Evolutionary conservation across 2,888 invertebrate genomes (phyloP).

Genomic region (Chrysomela aeneicollis): DNA sequence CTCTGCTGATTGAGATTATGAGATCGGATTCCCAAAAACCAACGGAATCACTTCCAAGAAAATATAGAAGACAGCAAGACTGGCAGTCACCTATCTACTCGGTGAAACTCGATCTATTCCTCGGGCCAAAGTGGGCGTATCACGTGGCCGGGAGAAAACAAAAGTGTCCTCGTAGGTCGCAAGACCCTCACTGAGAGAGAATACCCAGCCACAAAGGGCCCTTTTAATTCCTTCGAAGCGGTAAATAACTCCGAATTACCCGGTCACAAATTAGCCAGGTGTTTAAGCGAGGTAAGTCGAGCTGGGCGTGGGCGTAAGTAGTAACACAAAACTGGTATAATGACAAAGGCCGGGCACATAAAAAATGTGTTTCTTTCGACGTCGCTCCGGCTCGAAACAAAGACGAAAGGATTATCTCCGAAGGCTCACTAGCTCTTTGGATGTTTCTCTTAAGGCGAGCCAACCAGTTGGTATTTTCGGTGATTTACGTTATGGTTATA

Average conservation of each 20-base stretch:
- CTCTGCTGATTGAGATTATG: too few relatives aligned
- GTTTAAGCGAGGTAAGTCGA: conserved; percentile 50
- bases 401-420: neutral
- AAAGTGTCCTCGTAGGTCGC: neutral
- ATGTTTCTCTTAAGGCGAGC: neutral
- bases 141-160: neutral
- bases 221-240: conserved; percentile 23
- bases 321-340: conserved; percentile 32
- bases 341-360: conserved; percentile 42
- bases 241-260: conserved; percentile 34
- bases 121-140: conserved; percentile 1
- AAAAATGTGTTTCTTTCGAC: conserved; percentile 26
- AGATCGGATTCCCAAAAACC: too few relatives aligned
- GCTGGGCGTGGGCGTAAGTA: conserved; percentile 50
- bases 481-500: too few relatives aligned
- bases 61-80: too few relatives aligned
- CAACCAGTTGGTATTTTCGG: neutral
- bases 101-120: neutral
- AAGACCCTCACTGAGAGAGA: neutral
- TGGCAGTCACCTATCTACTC: neutral
- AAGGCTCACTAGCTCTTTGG: conserved; percentile 1
- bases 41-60: too few relatives aligned
- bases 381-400: conserved; percentile 10
- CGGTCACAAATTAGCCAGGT: conserved; percentile 56
- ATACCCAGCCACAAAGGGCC: conserved; percentile 1